A percentile compares a stretch with the other conserved stretches of the same genome.
These are phyloP conservation scores for Takifugu flavidus DNA, from an alignment of 2,113 vertebrate genomes.

Conservation along the genomic window DNA sequence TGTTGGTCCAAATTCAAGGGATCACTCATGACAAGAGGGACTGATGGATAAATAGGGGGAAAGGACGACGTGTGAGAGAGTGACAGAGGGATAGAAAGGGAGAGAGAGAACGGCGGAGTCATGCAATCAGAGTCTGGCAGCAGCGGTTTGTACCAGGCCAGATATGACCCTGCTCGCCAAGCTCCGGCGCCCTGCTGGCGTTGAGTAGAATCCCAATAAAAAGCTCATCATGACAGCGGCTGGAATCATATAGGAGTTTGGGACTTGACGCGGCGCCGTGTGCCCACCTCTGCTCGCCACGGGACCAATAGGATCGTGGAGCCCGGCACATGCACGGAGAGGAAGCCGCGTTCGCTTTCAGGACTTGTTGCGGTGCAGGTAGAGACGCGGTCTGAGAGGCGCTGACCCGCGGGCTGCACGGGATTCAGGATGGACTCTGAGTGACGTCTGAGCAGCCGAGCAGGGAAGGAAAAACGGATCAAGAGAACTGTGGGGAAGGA, in stretches of 20 bases:
- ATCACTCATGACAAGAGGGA: conserved; percentile 43
- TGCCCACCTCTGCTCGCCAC: conserved; percentile 15
- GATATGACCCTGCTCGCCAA: conserved; percentile 42
- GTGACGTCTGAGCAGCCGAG: conserved; percentile 35
- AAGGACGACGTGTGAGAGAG: conserved; percentile 8
- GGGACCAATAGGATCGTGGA: conserved; percentile 46
- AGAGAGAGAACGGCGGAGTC: conserved; percentile 49
- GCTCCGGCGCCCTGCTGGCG: neutral
- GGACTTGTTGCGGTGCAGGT: conserved; percentile 15
- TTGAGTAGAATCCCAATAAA: conserved; percentile 24
- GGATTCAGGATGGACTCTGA: conserved; percentile 34
- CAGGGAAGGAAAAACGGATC: conserved; percentile 1
- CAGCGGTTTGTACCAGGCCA: conserved; percentile 42
- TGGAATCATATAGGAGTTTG: conserved; percentile 17
- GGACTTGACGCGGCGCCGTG: conserved; percentile 27
- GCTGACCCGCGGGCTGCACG: conserved; percentile 14
- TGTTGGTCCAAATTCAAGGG: conserved; percentile 57
- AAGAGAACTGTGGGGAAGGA: conserved; percentile 17
- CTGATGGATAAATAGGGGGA: conserved; percentile 19
- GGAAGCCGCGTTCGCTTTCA: conserved; percentile 2
- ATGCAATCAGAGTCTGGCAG: conserved; percentile 56
- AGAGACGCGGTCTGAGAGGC: conserved; percentile 12
- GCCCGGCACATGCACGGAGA: conserved; percentile 19
- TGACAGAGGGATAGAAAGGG: conserved; percentile 22
- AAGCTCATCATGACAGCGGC: conserved; percentile 26